Evolutionary conservation across 2,113 vertebrate genomes (phyloP).

Genomic region (Pelusios castaneus): DNA sequence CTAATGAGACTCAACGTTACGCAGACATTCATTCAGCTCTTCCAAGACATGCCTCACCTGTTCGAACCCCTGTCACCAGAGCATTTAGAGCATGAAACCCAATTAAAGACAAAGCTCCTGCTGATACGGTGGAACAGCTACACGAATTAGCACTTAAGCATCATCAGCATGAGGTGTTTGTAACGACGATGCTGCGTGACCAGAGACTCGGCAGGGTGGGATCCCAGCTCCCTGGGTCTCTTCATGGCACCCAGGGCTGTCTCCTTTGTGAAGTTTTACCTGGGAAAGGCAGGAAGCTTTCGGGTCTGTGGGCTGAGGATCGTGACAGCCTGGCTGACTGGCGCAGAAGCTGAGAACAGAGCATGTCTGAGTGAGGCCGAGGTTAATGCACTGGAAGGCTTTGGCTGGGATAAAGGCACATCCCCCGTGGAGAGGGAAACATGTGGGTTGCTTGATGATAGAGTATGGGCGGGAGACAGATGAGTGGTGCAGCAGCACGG

Average conservation of each 20-base stretch:
- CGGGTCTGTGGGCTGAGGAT: neutral
- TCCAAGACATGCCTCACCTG: slow-evolving; percentile 65
- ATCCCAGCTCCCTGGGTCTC: neutral
- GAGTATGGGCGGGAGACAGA: neutral
- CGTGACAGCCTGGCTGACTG: neutral
- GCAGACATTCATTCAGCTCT: slow-evolving; percentile 19
- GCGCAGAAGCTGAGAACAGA: neutral
- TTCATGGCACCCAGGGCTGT: neutral
- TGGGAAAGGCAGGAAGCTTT: neutral
- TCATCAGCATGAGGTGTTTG: slow-evolving; percentile 55
- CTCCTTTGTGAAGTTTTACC: fast-evolving
- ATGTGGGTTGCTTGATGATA: neutral
- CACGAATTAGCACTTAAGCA: slow-evolving; percentile 74
- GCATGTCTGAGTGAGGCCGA: fast-evolving
- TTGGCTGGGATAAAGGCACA: neutral
- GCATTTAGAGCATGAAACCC: slow-evolving; percentile 75
- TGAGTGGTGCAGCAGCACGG: neutral
- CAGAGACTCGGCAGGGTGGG: neutral
- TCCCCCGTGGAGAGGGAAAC: neutral
- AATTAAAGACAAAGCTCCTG: slow-evolving; percentile 71
- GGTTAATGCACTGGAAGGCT: neutral
- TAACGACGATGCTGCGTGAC: slow-evolving; percentile 41
- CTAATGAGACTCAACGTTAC: neutral
- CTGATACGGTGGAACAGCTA: slow-evolving; percentile 61
- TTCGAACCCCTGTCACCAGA: slow-evolving; percentile 64